Evolutionary conservation across 2,888 invertebrate species (phyloP), one percentile per base, ranked within the genome.

Genomic region (Metallyticus violacea): DNA sequence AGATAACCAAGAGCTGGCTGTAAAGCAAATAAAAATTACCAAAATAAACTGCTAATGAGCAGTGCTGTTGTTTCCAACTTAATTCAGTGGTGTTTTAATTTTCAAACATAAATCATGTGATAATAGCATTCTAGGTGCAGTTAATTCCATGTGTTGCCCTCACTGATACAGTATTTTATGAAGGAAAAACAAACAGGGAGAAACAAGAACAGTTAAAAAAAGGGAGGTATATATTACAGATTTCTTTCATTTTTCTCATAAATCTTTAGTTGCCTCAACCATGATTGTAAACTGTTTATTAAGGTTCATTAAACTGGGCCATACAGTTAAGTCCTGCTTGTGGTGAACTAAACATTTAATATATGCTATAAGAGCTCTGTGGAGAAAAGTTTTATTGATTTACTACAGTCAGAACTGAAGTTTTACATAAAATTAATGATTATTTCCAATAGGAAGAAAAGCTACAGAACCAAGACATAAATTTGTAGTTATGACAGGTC

Each of bases 91-190:
- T 62, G 40, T 62, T 62, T 22, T 62, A 62, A 62, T 15, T 62
- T 62, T 62, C 40, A 15, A 62, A 62, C 40, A 62, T 22, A 62
- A 62, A 62, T 4, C 22, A 22, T 62, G 40, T 62, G 22, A 22
- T 62, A 62, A 62, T 62, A 81, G 40, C 40, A 62, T 62, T 62
- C 40, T 62, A 62, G 22, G 40, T 77, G 78, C 25, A 26, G 27
- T 79, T 26, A 22, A 79, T 77, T 40, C 28, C 28, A 77, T 30
- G 29, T 28, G 85, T 82, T 87, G 87, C 87, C 87, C 85, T 83
- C 87, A 87, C 87, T 79, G 84, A 85, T 84, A 87, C 78, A 85
- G 85, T 83, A 86, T 82, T 79, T 85, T 28, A 76, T 79, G 82
- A 77, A 86, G 76, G 40, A 85, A 86, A 86, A 86, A 15, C 25